A percentile compares a stretch with the other conserved stretches of the same genome.
phyloP scores from a whole-genome alignment of 2,113 vertebrate species.

The Athene noctua region DNA sequence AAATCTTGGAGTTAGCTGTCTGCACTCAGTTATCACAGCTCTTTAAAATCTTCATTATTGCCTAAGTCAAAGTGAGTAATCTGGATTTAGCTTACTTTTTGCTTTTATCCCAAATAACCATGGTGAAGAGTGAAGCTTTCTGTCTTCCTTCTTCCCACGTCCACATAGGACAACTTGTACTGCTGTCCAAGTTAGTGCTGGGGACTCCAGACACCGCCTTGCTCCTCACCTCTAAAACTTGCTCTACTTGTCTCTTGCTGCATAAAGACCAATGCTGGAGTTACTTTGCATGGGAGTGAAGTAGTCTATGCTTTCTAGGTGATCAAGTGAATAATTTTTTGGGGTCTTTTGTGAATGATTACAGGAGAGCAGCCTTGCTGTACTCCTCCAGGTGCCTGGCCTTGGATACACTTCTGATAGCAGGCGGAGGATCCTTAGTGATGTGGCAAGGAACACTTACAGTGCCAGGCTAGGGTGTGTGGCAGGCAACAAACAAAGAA shows the following conservation, averaged over 20 bases:
- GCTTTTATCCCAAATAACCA: neutral
- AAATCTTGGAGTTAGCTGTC: neutral
- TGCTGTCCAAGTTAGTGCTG: neutral
- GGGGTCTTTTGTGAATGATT: neutral
- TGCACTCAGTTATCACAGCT: neutral
- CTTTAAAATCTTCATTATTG: neutral
- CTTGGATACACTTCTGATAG: neutral
- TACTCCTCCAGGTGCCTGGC: neutral
- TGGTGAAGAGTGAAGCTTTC: neutral
- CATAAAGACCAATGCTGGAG: neutral
- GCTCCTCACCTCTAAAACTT: neutral
- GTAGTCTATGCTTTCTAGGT: neutral
- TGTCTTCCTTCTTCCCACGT: neutral
- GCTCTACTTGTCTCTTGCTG: neutral
- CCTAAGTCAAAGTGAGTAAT: neutral
- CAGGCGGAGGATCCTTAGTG: neutral
- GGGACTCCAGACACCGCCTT: neutral
- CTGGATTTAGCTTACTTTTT: neutral
- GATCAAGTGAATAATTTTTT: accelerated
- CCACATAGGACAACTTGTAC: neutral
- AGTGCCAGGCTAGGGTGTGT: neutral
- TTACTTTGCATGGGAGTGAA: neutral
- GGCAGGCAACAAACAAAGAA: neutral
- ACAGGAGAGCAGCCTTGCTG: neutral
- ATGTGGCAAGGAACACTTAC: neutral